Evolutionary conservation across 37 sponge, comb jelly and placozoan species (phyloP).

Genomic region (Crambe crambe): DNA sequence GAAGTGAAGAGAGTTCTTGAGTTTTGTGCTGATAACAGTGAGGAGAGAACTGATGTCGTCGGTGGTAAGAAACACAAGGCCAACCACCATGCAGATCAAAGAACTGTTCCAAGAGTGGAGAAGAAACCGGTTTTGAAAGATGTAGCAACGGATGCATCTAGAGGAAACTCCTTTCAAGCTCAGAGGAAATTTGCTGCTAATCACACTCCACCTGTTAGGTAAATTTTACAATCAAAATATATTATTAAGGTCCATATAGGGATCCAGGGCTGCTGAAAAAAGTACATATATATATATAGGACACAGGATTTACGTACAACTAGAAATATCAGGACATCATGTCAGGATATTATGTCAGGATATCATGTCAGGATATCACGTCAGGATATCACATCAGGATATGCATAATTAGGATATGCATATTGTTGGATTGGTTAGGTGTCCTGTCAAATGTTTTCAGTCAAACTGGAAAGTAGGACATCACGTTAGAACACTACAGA

Average conservation of each 20-base stretch:
- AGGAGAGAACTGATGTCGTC: not conserved
- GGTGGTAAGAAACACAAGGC: not conserved
- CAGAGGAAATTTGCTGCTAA: constrained; percentile 46
- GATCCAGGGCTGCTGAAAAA: not conserved
- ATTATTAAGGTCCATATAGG: not conserved
- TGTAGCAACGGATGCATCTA: not conserved
- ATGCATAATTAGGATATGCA: too few species aligned
- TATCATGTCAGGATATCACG: too few species aligned
- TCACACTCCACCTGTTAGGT: constrained; percentile 21
- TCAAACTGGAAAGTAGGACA: too few species aligned
- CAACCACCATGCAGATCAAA: not conserved
- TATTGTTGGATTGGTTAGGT: too few species aligned
- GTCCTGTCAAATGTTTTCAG: too few species aligned
- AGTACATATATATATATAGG: not conserved
- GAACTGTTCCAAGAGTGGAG: not conserved
- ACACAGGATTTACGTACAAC: too few species aligned
- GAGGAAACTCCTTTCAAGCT: constrained; percentile 4
- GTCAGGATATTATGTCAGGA: too few species aligned
- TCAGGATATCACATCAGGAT: too few species aligned
- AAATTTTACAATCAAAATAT: not conserved
- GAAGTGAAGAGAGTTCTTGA: not conserved
- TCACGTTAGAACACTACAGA: too few species aligned
- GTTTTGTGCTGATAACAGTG: not conserved
- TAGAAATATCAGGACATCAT: too few species aligned
- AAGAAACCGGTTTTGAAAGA: not conserved